Evolutionary conservation across 2,113 vertebrate genomes (phyloP), one percentile per base, ranked within the genome.

Genomic region (Arenaria interpres): DNA sequence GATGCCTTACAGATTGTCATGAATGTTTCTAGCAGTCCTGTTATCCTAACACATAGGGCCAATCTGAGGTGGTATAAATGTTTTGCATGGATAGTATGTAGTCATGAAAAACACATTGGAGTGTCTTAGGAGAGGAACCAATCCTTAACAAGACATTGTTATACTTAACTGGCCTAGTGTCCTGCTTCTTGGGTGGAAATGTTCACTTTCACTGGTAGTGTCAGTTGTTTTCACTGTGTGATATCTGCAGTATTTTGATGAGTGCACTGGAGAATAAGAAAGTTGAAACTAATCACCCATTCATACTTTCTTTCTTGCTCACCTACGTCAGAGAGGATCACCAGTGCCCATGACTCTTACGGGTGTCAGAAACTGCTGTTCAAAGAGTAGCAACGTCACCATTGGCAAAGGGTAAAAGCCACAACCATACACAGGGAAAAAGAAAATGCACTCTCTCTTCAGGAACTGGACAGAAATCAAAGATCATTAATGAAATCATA

Each of bases 181-280:
- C 12, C 60, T 87, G 23, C 13, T 28, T 73, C 30, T 78, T 57
- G 19, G 25, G 41, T 19, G 25, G 76, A 87, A 84, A 78, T 35
- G 46, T 21, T 78, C 56, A 9, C 51, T 77, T 96, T 18, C 37
- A 22, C 15, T 20, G 27, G 18, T 21, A 48, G 59, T 67, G 76
- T 50, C 0, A 0, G 23, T 33, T 43, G 12, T 45, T 82, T 90
- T 73, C n/a, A 32, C 48, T n/a, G 4, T 7, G 27, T 67, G 32
- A 43, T 56, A 77, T 37, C 64, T 77, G 54, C 76, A 35, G 41
- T 37, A 32, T 25, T 67, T 84, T 88, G 41, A 59, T 80, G 60
- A 50, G 37, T 0, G 0, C 37, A 53, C 16, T n/a, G 28, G 13
- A 53, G 22, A n/a, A 73, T 66, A 62, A 56, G 64, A 56, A 76